A percentile compares a stretch with the other conserved stretches of the same genome.
These are phyloP conservation scores for Protophormia terraenovae DNA, from an alignment of 2,888 invertebrate species.

Conservation along the genomic window DNA sequence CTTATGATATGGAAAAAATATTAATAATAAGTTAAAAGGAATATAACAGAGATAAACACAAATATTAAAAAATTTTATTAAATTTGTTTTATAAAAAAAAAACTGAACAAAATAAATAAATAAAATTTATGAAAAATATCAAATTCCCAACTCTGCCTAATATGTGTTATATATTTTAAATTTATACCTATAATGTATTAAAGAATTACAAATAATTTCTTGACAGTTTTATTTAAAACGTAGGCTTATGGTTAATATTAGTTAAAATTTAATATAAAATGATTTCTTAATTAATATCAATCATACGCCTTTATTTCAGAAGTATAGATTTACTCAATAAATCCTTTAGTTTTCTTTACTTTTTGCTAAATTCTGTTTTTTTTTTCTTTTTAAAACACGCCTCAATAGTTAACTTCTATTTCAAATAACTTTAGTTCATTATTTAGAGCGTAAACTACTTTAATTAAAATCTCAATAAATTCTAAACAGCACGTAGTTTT, in stretches of 20 bases:
- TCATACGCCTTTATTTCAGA: not conserved
- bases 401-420: not conserved
- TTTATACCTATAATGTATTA: too few species aligned
- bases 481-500: constrained; percentile 52
- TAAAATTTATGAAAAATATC: too few species aligned
- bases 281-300: not conserved
- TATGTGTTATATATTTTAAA: too few species aligned
- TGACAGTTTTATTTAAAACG: too few species aligned
- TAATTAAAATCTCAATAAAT: constrained; percentile 49
- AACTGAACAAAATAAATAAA: too few species aligned
- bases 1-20: not conserved
- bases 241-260: not conserved
- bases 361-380: too few species aligned
- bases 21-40: not conserved
- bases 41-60: not conserved
- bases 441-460: constrained; percentile 30
- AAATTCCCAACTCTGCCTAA: too few species aligned
- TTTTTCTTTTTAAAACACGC: not conserved
- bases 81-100: not conserved
- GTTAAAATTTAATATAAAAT: too few species aligned
- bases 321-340: not conserved
- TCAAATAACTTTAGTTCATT: not conserved
- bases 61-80: not conserved
- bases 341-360: not conserved
- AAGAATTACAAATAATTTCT: too few species aligned